Evolutionary conservation across 2,888 invertebrate species (phyloP).

Genomic region (Mesorhabditis belari): DNA sequence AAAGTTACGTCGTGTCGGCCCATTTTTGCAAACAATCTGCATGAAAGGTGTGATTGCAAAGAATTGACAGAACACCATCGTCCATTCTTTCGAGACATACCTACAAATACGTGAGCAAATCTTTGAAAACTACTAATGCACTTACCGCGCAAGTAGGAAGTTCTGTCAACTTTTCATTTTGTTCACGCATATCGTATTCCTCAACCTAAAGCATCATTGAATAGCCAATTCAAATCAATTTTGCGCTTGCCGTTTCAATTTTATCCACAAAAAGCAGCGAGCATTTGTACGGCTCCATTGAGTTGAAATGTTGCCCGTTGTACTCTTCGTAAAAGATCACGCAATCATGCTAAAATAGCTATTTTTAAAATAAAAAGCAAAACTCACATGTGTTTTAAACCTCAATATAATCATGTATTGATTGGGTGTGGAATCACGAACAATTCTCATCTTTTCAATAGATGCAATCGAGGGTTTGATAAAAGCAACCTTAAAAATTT

Average conservation of each 20-base stretch:
- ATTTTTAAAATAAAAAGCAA: neutral
- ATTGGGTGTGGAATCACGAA: slow-evolving; percentile 79
- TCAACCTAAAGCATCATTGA: slow-evolving; percentile 53
- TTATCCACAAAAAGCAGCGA: slow-evolving; percentile 89
- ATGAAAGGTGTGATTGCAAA: slow-evolving; percentile 97
- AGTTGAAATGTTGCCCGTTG: slow-evolving; percentile 86
- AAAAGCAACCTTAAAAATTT: slow-evolving; percentile 65
- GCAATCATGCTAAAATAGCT: slow-evolving; percentile 66
- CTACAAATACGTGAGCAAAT: neutral
- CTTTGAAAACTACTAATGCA: neutral
- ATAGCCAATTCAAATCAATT: slow-evolving; percentile 55
- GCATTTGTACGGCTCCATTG: slow-evolving; percentile 83
- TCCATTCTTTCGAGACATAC: slow-evolving; percentile 89
- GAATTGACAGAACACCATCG: slow-evolving; percentile 86
- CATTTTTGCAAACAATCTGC: slow-evolving; percentile 88
- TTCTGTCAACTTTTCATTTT: slow-evolving; percentile 62
- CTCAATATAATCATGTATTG: slow-evolving; percentile 95
- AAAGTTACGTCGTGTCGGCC: slow-evolving; percentile 71
- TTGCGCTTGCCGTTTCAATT: slow-evolving; percentile 70
- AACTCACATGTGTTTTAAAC: slow-evolving; percentile 62
- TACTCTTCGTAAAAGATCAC: slow-evolving; percentile 84
- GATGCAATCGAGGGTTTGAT: slow-evolving; percentile 59
- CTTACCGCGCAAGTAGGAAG: slow-evolving; percentile 81
- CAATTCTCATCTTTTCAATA: slow-evolving; percentile 63
- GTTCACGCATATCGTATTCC: slow-evolving; percentile 5